Evolutionary conservation across 2,888 invertebrate genomes (phyloP), one percentile per base, ranked within the genome.

Genomic region (Ecliptopera silaceata): DNA sequence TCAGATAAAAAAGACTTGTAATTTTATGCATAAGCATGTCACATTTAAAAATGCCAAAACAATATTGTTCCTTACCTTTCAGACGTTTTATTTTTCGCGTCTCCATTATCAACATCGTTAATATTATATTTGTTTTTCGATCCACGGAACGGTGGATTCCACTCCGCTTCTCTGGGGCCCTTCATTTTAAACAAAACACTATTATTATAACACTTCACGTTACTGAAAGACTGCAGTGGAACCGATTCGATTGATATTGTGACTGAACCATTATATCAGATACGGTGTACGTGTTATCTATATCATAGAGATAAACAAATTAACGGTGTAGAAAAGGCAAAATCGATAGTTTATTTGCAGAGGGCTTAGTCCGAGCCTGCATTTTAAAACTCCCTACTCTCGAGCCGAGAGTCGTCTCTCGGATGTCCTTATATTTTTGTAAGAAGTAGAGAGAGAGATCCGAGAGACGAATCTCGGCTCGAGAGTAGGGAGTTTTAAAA

Each of bases 31-130:
- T n/a, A n/a, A n/a, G n/a, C n/a, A n/a, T n/a, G n/a, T n/a, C n/a
- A n/a, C n/a, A n/a, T n/a, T n/a, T n/a, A n/a, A n/a, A n/a, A n/a
- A n/a, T n/a, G n/a, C n/a, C n/a, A n/a, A n/a, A n/a, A n/a, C n/a
- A n/a, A n/a, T n/a, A n/a, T n/a, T n/a, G n/a, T n/a, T n/a, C n/a
- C 75, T 68, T 61, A 78, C 78, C 71, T 74, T 44, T 72, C 74
- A 10, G 69, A 66, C 10, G 60, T 46, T 34, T 61, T 59, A 50
- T 68, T 56, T 49, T 62, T 51, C n/a, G 64, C 61, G 42, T 68
- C 62, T 56, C 69, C 71, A 61, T 71, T 71, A 5, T 65, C 51
- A 3, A 67, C 59, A 32, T 71, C 71, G 11, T 61, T 66, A 17
- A 75, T 50, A 43, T 65, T 67, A 36, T 75, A 74, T 43, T 60